Percentiles rank a stretch among this genome's conserved stretches.
Conservation (phyloP, 2,888 invertebrate species). For the Amphipoea lucens region DNA sequence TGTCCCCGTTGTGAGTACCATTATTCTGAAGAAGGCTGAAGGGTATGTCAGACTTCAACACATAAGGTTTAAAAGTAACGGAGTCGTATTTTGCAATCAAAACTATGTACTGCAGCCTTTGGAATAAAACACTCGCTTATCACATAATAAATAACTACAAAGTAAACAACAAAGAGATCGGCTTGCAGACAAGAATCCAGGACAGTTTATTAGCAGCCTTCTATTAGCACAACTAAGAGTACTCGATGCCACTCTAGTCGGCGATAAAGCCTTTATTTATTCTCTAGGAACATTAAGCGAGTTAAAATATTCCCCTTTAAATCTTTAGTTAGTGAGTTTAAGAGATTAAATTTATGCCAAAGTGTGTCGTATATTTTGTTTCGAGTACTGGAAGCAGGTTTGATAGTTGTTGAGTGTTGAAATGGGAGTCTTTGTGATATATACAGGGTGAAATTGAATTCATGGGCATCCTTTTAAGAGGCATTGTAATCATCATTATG, state of each 20-base stretch:
- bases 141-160: slow-evolving; percentile 34
- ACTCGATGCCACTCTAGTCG: slow-evolving; percentile 61
- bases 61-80: background rate
- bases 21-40: background rate
- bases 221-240: slow-evolving; percentile 63
- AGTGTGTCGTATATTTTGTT: slow-evolving; percentile 56
- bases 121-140: slow-evolving; percentile 19
- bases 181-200: slow-evolving; percentile 58
- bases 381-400: slow-evolving; percentile 30
- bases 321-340: slow-evolving; percentile 58
- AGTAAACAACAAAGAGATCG: slow-evolving; percentile 49
- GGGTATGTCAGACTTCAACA: background rate
- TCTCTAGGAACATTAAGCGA: slow-evolving; percentile 58
- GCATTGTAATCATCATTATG: no score
- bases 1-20: no score
- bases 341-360: slow-evolving; percentile 55
- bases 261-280: slow-evolving; percentile 65
- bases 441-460: no score
- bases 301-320: slow-evolving; percentile 64
- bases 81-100: background rate
- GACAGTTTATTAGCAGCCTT: slow-evolving; percentile 61
- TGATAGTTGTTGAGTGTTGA: slow-evolving; percentile 32
- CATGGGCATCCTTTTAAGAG: no score
- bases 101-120: background rate
- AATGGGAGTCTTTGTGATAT: background rate